Evolutionary conservation across 2,888 invertebrate species (phyloP).

Genomic region (Lycocerus yunnanus): DNA sequence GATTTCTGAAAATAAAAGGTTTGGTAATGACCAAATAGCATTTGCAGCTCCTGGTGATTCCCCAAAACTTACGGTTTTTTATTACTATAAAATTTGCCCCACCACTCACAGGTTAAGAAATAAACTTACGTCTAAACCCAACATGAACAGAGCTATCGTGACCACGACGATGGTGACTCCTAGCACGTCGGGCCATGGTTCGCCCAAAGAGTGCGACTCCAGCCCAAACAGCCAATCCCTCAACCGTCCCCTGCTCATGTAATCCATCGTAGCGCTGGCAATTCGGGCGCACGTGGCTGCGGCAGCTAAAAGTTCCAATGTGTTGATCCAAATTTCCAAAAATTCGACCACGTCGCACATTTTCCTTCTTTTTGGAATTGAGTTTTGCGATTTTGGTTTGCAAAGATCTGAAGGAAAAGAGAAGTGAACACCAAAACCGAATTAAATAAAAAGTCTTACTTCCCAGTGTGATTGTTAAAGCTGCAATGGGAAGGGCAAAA

Average conservation of each 20-base stretch:
- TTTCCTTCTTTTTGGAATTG: slow-evolving; percentile 56
- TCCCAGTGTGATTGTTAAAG: slow-evolving; percentile 58
- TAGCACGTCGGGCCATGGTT: slow-evolving; percentile 68
- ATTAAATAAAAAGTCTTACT: slow-evolving; percentile 50
- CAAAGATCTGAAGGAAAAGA: slow-evolving; percentile 41
- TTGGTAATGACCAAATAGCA: neutral
- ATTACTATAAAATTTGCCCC: too few relatives aligned
- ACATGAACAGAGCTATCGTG: slow-evolving; percentile 66
- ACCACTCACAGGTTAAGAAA: too few relatives aligned
- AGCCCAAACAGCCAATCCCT: slow-evolving; percentile 65
- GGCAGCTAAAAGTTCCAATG: slow-evolving; percentile 63
- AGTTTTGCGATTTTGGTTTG: slow-evolving; percentile 35
- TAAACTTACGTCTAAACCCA: slow-evolving; percentile 62
- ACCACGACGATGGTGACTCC: slow-evolving; percentile 66
- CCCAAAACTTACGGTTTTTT: too few relatives aligned
- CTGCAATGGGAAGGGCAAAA: slow-evolving; percentile 60
- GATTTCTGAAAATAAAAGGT: slow-evolving; percentile 51
- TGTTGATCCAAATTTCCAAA: slow-evolving; percentile 64
- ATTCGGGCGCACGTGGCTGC: slow-evolving; percentile 66
- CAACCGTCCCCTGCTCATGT: slow-evolving; percentile 64
- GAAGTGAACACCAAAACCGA: neutral
- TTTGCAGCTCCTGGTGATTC: too few relatives aligned
- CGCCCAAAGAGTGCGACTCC: slow-evolving; percentile 62
- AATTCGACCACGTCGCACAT: slow-evolving; percentile 61
- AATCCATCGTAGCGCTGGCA: slow-evolving; percentile 66